These are phyloP conservation scores for Ophion obscuratus DNA, from an alignment of 2,888 invertebrate genomes.

Conservation along the genomic window DNA sequence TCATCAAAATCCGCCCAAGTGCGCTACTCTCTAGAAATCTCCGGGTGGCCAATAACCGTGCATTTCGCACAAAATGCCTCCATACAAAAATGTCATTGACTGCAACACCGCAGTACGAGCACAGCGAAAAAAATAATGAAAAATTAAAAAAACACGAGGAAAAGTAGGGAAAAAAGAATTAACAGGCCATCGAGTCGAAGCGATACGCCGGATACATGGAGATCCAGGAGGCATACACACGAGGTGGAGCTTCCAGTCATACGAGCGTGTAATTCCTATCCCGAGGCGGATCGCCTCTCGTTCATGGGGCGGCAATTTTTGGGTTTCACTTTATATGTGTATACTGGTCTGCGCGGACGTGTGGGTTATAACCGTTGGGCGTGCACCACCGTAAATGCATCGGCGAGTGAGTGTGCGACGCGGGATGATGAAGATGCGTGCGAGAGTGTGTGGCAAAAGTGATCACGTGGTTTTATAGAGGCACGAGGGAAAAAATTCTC, in stretches of 20 bases:
- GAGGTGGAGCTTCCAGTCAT: constrained; percentile 52
- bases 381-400: constrained; percentile 1
- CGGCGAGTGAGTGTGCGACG: constrained; percentile 27
- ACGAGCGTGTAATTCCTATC: constrained; percentile 78
- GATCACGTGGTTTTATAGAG: constrained; percentile 12
- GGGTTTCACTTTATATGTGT: not conserved
- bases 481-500: constrained; percentile 36
- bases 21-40: no score
- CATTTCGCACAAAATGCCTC: no score
- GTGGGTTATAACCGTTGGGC: not conserved
- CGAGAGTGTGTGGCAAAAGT: constrained; percentile 43
- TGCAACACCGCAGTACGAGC: constrained; percentile 68
- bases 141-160: not conserved
- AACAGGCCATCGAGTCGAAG: constrained; percentile 83
- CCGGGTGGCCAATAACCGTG: no score
- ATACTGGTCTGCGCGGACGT: constrained; percentile 1
- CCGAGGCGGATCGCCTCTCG: constrained; percentile 71
- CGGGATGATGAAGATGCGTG: constrained; percentile 21
- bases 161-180: constrained; percentile 75
- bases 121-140: not conserved
- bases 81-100: no score
- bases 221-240: not conserved
- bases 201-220: constrained; percentile 70
- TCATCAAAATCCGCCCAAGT: no score
- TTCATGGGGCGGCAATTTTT: constrained; percentile 52